Conservation (phyloP, 23 tunicate species). For the Oikopleura vanhoeffeni region DNA sequence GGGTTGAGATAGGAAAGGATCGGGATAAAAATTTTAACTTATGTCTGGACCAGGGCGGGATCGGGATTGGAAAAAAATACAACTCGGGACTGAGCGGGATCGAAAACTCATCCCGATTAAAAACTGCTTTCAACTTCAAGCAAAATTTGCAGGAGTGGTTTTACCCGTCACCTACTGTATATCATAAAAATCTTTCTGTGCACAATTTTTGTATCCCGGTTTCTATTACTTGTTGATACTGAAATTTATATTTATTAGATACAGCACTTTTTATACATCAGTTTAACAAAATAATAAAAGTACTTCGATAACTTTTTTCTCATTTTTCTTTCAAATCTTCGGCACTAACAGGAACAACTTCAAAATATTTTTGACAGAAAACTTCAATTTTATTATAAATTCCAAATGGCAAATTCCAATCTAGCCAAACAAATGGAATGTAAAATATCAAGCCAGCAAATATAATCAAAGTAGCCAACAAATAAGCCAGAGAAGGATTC, state of each 20-base stretch:
- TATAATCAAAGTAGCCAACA: conserved; percentile 56
- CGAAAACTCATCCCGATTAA: too few relatives aligned
- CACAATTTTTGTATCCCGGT: too few relatives aligned
- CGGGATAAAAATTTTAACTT: too few relatives aligned
- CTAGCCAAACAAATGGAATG: conserved; percentile 38
- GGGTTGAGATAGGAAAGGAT: too few relatives aligned
- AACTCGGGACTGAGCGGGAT: too few relatives aligned
- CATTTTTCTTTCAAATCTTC: background rate
- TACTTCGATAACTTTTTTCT: background rate
- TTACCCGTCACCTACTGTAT: too few relatives aligned
- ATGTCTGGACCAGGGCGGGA: too few relatives aligned
- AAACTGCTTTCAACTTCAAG: too few relatives aligned
- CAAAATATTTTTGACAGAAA: conserved; percentile 10
- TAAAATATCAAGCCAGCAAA: conserved; percentile 62
- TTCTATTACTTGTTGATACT: too few relatives aligned
- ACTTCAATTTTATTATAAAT: background rate
- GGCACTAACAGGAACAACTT: background rate
- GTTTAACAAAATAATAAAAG: background rate
- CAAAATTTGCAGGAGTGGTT: too few relatives aligned
- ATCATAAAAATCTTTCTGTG: too few relatives aligned
- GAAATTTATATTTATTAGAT: background rate
- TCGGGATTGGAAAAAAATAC: too few relatives aligned
- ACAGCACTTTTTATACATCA: background rate
- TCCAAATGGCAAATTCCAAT: background rate
- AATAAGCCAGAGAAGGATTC: conserved; percentile 49